These are phyloP conservation scores for Macroteleia sp. DNA, from an alignment of 2,888 invertebrate species.

Conservation along the genomic window DNA sequence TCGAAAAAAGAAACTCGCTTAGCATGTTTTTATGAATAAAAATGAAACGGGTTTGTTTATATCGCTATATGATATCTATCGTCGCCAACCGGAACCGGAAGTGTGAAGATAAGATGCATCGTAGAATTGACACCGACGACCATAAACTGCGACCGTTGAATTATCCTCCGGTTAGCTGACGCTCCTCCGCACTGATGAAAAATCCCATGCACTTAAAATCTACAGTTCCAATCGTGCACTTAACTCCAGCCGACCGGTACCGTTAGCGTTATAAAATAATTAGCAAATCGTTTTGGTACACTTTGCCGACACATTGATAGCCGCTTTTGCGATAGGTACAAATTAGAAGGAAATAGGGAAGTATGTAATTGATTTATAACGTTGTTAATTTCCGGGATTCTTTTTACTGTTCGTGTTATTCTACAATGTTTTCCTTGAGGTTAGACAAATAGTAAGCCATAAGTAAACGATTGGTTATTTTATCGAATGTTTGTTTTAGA, in stretches of 20 bases:
- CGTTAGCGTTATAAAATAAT: conserved; percentile 47
- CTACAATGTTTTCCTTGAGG: no score
- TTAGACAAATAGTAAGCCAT: no score
- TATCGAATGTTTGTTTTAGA: no score
- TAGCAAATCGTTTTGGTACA: conserved; percentile 39
- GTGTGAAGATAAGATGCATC: conserved; percentile 21
- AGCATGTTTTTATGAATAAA: conserved; percentile 4
- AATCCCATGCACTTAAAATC: conserved; percentile 13
- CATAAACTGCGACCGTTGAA: no score
- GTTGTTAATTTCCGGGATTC: conserved; percentile 14
- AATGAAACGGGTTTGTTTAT: conserved; percentile 23
- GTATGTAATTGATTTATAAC: conserved; percentile 40
- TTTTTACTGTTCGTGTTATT: no score
- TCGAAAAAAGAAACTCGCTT: neutral
- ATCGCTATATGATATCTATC: conserved; percentile 28
- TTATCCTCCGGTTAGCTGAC: neutral
- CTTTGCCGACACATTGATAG: conserved; percentile 25
- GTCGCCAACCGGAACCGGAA: conserved; percentile 49
- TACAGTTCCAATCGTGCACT: conserved; percentile 11
- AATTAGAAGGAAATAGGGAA: conserved; percentile 30
- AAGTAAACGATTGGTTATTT: no score
- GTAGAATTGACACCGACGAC: no score
- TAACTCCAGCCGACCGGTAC: conserved; percentile 8
- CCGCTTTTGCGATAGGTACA: conserved; percentile 10
- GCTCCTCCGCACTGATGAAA: conserved; percentile 7